Evolutionary conservation across 1,140 invertebrate species (phyloP), one percentile per base, ranked within the genome.

Genomic region (Tyrophagus putrescentiae): DNA sequence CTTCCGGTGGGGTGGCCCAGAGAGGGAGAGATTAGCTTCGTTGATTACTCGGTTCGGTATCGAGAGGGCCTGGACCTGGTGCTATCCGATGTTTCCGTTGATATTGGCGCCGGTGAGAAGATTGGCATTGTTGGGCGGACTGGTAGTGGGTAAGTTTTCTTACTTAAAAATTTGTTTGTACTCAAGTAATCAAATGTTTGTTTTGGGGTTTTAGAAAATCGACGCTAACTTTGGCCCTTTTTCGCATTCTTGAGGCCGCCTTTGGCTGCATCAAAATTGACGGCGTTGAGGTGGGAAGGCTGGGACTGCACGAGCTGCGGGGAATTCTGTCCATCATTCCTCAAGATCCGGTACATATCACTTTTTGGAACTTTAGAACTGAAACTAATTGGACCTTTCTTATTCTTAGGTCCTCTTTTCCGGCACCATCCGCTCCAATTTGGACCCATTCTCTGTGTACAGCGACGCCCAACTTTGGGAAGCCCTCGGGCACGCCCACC

Each of bases 271-370:
- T 98, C 62, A 68, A 81, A n/a, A 93, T 98, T 60, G 95, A 98
- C 74, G 84, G 81, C 36, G 70, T 89, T 11, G 82, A 95, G 69
- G 91, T 97, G 64, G 74, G 83, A 0, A 78, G 79, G 9, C 76
- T 98, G 63, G 92, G 91, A 28, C 78, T 98, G 4, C 88, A 96
- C 70, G 82, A 87, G 64, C 72, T 98, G 25, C 77, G 94, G 77
- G 72, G 73, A n/a, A 71, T 84, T 63, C 76, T 96, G 25, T 94
- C 91, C 13, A 93, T 93, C 67, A 93, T 94, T 72, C 85, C 85
- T 45, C 85, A 87, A 75, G 79, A 76, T 60, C 73, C 75, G 11
- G 71, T 75, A 16, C 69, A 91, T 0, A 21, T 7, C 9, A 28
- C 11, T 23, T 32, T 27, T 27, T 32, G 29, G 11, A 53, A 32